Conservation (phyloP, 2,113 vertebrate species). For the Colius striatus region DNA sequence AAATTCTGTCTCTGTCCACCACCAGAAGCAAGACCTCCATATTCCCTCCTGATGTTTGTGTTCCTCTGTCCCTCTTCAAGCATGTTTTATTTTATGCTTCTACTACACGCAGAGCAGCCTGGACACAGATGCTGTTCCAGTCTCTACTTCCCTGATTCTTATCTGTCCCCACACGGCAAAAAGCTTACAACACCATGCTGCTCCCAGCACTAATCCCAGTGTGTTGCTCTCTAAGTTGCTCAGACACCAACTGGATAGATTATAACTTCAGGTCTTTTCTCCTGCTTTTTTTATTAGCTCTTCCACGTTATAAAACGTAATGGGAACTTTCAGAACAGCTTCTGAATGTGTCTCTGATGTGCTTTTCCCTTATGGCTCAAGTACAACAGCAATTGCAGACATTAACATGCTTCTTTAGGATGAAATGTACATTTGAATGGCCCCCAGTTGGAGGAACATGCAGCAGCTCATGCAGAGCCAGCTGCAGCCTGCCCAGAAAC, state of each 20-base stretch:
- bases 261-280: background rate
- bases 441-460: conserved; percentile 30
- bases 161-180: background rate
- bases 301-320: conserved; percentile 62
- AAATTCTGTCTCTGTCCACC: background rate
- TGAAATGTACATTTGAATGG: conserved; percentile 64
- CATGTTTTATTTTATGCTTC: background rate
- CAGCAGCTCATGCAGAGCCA: background rate
- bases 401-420: conserved; percentile 69
- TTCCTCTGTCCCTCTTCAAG: background rate
- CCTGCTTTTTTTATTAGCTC: conserved; percentile 43
- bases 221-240: background rate
- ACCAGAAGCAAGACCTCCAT: background rate
- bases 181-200: background rate
- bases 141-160: background rate
- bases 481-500: conserved; percentile 8
- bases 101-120: background rate
- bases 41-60: background rate
- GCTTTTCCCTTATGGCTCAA: conserved; percentile 60
- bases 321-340: conserved; percentile 31
- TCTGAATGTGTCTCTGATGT: conserved; percentile 48
- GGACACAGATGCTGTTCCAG: background rate
- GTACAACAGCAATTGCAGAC: conserved; percentile 58
- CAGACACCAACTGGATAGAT: background rate
- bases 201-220: background rate